Base-by-base conservation (phyloP, 2,888 invertebrate genomes). In the Tubulanus polymorphus region DNA sequence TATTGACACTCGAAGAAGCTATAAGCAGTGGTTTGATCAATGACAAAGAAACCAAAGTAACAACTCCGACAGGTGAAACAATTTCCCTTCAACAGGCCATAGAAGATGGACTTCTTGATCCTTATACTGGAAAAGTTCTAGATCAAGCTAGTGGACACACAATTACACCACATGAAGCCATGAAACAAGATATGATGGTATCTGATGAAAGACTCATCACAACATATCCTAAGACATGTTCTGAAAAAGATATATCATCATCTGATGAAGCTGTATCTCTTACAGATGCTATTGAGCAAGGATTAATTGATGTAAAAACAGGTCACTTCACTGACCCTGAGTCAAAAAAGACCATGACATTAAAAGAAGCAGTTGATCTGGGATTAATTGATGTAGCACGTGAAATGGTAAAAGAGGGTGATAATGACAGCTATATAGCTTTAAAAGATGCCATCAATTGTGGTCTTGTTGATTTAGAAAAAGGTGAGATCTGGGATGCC, bases 231-330 rank as follows among this genome's bases (percentile, higher is more conserved):
- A n/a, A n/a, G n/a, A n/a, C n/a, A n/a, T n/a, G n/a, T n/a, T 23
- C 41, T 41, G 41, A 41, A 41, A 5, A 23, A 8, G 41, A 41
- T 15, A 15, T 32, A 10, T n/a, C 35, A 32, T 32, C 35, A 32
- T n/a, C 18, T 5, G 6, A 8, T 5, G 41, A 41, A 51, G 60
- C 54, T 46, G 63, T 68, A 53, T 62, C 71, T n/a, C 87, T 90
- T 0, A 82, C 83, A 57, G 89, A 90, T 72, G 91, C 92, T 1
- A 76, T 88, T 1, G 85, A 87, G 62, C 86, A 86, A 73, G 89
- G 89, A 27, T 81, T 93, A 48, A 85, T 93, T 55, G 90, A 93
- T 75, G 81, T 84, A 61, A 84, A 85, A 63, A 91, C 91, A 0
- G 88, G 87, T 20, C 61, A 55, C 23, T 53, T 61, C n/a, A 55